Evolutionary conservation across 1,140 invertebrate genomes (phyloP).

Genomic region (Pseudomyrmex dendroicus): DNA sequence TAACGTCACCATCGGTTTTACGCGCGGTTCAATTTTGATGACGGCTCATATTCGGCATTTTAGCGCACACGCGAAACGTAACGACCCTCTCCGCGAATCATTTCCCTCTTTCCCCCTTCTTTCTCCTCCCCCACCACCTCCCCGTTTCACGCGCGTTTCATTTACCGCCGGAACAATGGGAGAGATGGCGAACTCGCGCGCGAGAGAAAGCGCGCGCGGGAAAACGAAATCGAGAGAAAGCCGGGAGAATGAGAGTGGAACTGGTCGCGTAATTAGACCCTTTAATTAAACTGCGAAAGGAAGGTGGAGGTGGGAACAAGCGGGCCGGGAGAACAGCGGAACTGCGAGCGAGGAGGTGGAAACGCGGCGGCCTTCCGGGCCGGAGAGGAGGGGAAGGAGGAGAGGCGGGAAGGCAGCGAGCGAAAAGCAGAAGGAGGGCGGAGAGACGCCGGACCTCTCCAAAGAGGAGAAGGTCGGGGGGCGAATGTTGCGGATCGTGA

Average conservation of each 20-base stretch:
- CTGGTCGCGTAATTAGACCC: constrained; percentile 68
- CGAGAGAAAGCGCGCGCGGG: background rate
- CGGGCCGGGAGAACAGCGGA: background rate
- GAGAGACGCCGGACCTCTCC: constrained; percentile 36
- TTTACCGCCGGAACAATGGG: constrained; percentile 44
- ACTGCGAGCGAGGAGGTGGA: too few species aligned
- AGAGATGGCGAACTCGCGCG: background rate
- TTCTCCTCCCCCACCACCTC: too few species aligned
- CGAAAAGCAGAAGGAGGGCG: constrained; percentile 20
- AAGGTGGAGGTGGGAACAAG: constrained; percentile 23
- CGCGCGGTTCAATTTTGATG: constrained; percentile 44
- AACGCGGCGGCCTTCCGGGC: too few species aligned
- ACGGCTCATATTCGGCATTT: constrained; percentile 53
- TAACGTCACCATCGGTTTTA: constrained; percentile 49
- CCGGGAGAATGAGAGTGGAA: constrained; percentile 39
- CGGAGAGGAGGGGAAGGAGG: too few species aligned
- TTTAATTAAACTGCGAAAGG: constrained; percentile 68
- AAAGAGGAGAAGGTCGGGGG: background rate
- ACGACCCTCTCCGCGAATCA: too few species aligned
- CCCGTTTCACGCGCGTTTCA: constrained; percentile 20
- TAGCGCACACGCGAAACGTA: constrained; percentile 16
- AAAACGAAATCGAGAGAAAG: constrained; percentile 41
- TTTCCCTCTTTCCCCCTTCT: too few species aligned
- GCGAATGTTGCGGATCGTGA: constrained; percentile 46
- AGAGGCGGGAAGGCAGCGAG: background rate